Conservation (phyloP, 2,113 vertebrate species). For the Asarcornis scutulata region DNA sequence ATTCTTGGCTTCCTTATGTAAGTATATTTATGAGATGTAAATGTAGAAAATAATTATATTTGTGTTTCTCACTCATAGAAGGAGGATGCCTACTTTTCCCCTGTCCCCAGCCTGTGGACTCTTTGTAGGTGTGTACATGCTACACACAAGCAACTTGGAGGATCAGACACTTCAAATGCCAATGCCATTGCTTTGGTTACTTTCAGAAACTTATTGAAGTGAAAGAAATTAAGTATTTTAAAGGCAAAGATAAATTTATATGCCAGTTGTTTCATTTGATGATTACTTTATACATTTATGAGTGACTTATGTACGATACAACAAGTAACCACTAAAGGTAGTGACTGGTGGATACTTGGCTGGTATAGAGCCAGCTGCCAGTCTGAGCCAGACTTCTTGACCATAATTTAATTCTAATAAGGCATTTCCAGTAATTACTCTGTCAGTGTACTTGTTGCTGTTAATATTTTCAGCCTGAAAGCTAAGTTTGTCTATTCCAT, state of each 20-base stretch:
- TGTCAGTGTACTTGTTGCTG: conserved; percentile 59
- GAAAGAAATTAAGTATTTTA: not conserved
- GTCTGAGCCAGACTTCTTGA: conserved; percentile 82
- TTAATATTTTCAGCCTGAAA: conserved; percentile 79
- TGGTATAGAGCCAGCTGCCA: conserved; percentile 78
- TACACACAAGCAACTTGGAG: not conserved
- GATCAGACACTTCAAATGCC: not conserved
- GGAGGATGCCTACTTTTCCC: not conserved
- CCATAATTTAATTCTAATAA: conserved; percentile 84
- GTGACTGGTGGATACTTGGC: conserved; percentile 80
- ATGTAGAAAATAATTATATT: not conserved
- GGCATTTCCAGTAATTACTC: conserved; percentile 81
- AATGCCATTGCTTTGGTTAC: not conserved
- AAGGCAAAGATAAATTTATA: not conserved
- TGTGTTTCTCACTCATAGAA: not conserved
- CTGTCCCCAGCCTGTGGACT: not conserved
- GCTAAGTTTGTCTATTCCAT: conserved; percentile 80
- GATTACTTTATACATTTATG: not conserved
- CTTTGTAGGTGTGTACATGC: not conserved
- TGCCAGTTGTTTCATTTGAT: not conserved
- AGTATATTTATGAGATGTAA: not conserved
- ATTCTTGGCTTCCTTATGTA: not conserved
- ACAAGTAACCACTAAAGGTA: conserved; percentile 82
- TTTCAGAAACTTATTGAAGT: not conserved
- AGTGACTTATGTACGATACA: conserved; percentile 79